Conservation (phyloP, 2,797 vertebrate species). For the Molossus molossus region DNA sequence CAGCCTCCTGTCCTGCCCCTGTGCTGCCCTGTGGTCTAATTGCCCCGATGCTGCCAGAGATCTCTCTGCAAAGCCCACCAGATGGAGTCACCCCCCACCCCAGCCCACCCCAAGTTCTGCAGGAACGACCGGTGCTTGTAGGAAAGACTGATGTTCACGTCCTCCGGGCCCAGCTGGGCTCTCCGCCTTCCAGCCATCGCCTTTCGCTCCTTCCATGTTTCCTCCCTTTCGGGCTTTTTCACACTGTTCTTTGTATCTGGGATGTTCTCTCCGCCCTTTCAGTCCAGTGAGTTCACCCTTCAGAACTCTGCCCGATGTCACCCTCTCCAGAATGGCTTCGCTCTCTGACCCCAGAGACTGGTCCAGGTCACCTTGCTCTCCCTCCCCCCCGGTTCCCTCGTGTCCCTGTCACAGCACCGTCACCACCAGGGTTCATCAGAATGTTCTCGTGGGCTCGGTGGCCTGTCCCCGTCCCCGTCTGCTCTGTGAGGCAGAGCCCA, state of each 20-base stretch:
- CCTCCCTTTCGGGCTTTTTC: neutral
- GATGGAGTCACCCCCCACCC: neutral
- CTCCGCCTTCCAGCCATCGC: neutral
- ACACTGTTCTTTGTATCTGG: neutral
- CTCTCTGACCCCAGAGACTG: neutral
- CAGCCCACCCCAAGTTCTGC: neutral
- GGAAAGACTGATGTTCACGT: neutral
- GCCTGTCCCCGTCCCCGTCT: neutral
- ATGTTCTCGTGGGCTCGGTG: neutral
- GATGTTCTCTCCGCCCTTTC: neutral
- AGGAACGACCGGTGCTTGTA: neutral
- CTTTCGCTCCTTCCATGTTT: neutral
- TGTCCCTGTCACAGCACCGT: neutral
- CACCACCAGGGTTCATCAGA: neutral
- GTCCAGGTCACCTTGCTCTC: rapidly evolving
- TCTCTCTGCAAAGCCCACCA: neutral
- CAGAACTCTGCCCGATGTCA: neutral
- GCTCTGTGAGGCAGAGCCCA: neutral
- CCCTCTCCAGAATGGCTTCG: neutral
- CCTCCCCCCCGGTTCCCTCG: too few relatives aligned
- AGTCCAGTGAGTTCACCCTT: neutral
- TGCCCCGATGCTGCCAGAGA: rapidly evolving
- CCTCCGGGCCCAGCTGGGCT: rapidly evolving
- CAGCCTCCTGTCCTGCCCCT: neutral
- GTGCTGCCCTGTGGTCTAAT: neutral